These are phyloP conservation scores for Chelmon rostratus DNA, from an alignment of 2,797 vertebrate species.

Conservation along the genomic window DNA sequence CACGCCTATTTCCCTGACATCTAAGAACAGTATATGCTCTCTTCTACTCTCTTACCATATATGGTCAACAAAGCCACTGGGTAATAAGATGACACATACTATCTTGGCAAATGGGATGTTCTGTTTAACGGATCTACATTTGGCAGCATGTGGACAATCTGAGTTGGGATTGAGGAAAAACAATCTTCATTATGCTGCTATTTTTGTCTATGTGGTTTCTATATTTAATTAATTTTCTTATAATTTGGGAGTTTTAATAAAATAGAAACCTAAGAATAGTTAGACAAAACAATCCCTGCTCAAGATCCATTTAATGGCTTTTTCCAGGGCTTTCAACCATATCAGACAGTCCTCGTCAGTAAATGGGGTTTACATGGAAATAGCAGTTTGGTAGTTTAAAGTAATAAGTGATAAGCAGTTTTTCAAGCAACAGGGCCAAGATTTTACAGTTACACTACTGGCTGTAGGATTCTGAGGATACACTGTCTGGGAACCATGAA, in stretches of 20 bases:
- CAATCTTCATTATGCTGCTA: too few relatives aligned
- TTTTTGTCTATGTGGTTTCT: not conserved
- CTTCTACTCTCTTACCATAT: slow-evolving; percentile 29
- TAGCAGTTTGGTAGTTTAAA: not conserved
- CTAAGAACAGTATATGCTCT: slow-evolving; percentile 49
- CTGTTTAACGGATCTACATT: not conserved
- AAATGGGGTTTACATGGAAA: not conserved
- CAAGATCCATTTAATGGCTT: not conserved
- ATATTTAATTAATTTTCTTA: not conserved
- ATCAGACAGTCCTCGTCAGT: not conserved
- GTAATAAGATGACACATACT: slow-evolving; percentile 17
- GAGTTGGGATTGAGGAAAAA: not conserved
- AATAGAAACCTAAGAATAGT: not conserved
- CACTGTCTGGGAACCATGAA: not conserved
- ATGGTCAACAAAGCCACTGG: slow-evolving; percentile 41
- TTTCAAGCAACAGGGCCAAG: too few relatives aligned
- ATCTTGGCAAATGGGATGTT: slow-evolving; percentile 21
- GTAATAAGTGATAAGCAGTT: not conserved
- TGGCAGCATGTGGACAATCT: too few relatives aligned
- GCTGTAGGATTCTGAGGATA: too few relatives aligned
- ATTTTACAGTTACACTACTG: not conserved
- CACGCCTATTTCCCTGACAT: slow-evolving; percentile 39
- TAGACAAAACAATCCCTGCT: not conserved
- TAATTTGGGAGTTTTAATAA: not conserved
- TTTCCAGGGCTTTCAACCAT: not conserved